Evolutionary conservation across 1,140 invertebrate species (phyloP).

Genomic region (Parapsyche elsis): DNA sequence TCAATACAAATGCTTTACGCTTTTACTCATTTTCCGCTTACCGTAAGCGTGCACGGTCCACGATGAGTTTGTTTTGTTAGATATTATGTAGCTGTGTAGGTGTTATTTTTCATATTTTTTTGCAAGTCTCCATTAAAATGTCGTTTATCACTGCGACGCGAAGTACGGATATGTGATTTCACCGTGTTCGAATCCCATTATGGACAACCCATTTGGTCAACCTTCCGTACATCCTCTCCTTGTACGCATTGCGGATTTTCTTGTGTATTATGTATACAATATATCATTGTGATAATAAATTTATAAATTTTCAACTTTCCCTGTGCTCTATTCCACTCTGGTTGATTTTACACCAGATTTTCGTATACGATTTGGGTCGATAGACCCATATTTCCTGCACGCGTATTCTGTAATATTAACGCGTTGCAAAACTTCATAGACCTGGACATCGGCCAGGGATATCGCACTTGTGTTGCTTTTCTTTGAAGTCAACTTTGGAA

Average conservation of each 20-base stretch:
- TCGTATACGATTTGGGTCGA: constrained; percentile 32
- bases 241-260: constrained; percentile 7
- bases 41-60: background rate
- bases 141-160: constrained; percentile 17
- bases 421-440: constrained; percentile 30
- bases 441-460: constrained; percentile 38
- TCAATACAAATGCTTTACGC: background rate
- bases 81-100: background rate
- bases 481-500: background rate
- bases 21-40: background rate
- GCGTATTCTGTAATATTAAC: constrained; percentile 3
- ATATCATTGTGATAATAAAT: background rate
- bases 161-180: constrained; percentile 23
- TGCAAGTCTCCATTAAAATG: constrained; percentile 13
- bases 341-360: constrained; percentile 3
- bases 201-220: constrained; percentile 36
- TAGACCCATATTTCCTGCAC: constrained; percentile 32
- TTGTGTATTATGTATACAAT: constrained; percentile 10
- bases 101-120: background rate
- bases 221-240: constrained; percentile 32
- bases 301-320: background rate
- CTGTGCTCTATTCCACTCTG: background rate
- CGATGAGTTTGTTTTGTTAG: background rate
- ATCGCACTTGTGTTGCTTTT: background rate
- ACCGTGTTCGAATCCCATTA: constrained; percentile 12